Evolutionary conservation across 2,113 vertebrate species (phyloP), one percentile per base, ranked within the genome.

Genomic region (Gymnogyps californianus): DNA sequence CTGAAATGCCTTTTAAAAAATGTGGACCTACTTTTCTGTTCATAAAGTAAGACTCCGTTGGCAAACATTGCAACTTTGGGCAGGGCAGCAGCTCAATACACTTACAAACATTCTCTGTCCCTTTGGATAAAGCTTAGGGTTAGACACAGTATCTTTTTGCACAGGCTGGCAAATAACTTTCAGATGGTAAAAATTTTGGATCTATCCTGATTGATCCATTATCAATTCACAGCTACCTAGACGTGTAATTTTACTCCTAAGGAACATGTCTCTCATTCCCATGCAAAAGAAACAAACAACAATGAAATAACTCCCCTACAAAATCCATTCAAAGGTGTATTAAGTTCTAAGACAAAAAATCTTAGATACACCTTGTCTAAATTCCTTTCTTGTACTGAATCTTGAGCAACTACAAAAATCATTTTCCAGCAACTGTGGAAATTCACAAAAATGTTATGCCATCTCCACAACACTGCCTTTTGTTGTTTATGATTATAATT

Each of bases 401-500:
- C 24, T 64, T 47, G 20, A 83, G 26, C 52, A 85, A 67, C 20
- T 67, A 55, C 15, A 91, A 85, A 81, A 84, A 47, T 14, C 5
- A 13, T 54, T 80, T 83, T 83, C 14, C 28, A 80, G 24, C 13
- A 77, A 31, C 25, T 42, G 13, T 69, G 31, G 31, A 92, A 78
- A 78, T 74, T 62, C 21, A 90, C 32, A 58, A 87, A 83, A 70
- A 88, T 36, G 6, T 77, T 61, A 80, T 49, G 19, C 32, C 32
- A 54, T 85, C 55, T 95, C 40, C 46, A 86, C 19, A 92, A 87
- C 18, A 44, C 24, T 88, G 86, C 36, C 18, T 93, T 90, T 90
- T 90, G 40, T 72, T 93, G 40, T 87, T 97, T 94, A 87, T 87
- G 94, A 87, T 89, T 61, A 77, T 25, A 87, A 85, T 57, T 34